Percentiles rank a stretch among this genome's conserved stretches.
phyloP scores from a whole-genome alignment of 2,113 vertebrate species.

The Phrynosoma platyrhinos region DNA sequence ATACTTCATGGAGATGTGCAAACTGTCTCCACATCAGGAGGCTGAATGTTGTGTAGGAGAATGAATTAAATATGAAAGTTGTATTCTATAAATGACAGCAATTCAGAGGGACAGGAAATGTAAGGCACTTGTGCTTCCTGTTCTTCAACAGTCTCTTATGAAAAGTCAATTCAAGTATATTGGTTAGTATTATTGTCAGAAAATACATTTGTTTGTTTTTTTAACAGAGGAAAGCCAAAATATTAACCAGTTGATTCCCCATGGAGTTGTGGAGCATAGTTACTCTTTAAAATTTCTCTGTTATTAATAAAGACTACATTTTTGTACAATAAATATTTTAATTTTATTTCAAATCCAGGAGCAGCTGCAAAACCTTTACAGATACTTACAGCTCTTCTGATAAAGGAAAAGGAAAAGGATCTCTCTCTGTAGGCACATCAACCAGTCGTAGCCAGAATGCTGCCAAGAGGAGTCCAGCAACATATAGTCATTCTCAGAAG shows the following conservation, averaged over 20 bases:
- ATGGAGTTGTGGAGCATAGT: no score
- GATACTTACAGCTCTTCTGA: constrained; percentile 89
- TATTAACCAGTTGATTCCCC: not conserved
- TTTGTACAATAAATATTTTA: not conserved
- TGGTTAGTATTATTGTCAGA: not conserved
- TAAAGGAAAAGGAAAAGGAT: constrained; percentile 94
- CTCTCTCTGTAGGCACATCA: constrained; percentile 81
- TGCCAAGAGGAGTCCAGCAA: constrained; percentile 85
- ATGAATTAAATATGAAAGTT: not conserved
- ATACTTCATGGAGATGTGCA: not conserved
- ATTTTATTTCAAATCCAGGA: constrained; percentile 79
- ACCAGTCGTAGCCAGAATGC: constrained; percentile 83
- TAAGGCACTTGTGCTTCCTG: not conserved
- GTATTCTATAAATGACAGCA: not conserved
- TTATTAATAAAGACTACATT: not conserved
- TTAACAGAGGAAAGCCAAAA: not conserved
- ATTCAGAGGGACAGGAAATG: not conserved
- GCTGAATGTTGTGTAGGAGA: not conserved
- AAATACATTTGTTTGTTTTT: not conserved
- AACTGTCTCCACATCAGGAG: not conserved
- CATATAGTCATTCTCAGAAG: constrained; percentile 86
- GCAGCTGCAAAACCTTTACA: constrained; percentile 91
- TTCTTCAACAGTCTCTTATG: no score
- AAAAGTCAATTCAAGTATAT: not conserved
- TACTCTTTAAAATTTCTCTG: no score